Conservation (phyloP, 2,888 invertebrate species). For the Hemaris fuciformis region DNA sequence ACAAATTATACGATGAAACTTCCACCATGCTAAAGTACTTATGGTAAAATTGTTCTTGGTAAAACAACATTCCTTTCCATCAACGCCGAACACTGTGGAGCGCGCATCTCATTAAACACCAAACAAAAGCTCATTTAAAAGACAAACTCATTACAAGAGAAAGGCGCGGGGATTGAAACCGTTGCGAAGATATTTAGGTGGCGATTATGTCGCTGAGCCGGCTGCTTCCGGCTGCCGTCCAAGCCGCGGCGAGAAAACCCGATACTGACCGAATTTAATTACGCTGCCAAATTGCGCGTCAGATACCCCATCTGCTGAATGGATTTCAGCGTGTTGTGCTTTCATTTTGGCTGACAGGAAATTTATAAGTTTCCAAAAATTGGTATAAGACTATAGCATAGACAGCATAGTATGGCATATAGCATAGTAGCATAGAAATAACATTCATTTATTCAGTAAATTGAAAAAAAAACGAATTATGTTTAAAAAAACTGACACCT, state of each 20-base stretch:
- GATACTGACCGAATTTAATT: neutral
- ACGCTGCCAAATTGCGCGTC: neutral
- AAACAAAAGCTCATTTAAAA: conserved; percentile 15
- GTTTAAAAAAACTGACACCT: no score
- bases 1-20: no score
- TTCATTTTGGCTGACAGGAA: no score
- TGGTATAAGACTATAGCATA: no score
- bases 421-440: no score
- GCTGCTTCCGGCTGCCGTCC: neutral
- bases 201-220: neutral
- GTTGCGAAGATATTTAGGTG: neutral
- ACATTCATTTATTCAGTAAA: no score
- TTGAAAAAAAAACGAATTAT: no score
- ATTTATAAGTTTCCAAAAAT: neutral
- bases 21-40: no score
- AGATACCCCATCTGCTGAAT: neutral
- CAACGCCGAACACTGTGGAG: neutral
- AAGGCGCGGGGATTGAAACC: conserved; percentile 6
- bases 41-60: no score
- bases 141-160: conserved; percentile 10
- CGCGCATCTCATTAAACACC: neutral
- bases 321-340: neutral
- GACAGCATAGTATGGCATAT: no score
- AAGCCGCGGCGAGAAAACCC: neutral
- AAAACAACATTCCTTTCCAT: no score